Evolutionary conservation across 2,113 vertebrate species (phyloP), one percentile per base, ranked within the genome.

Genomic region (Megaleporinus macrocephalus): DNA sequence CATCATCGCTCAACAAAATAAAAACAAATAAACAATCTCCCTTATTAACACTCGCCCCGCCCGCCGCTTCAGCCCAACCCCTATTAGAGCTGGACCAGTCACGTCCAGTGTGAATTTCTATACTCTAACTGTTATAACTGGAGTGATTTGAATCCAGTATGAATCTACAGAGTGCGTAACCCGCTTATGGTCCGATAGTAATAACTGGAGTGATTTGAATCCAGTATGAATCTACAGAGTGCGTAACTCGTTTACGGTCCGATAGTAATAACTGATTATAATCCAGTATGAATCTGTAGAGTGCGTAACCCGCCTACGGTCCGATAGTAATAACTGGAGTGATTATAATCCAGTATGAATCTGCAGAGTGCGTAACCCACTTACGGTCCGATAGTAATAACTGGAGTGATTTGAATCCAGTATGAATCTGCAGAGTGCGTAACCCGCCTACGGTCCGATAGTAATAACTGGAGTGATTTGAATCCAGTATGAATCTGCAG

Each of bases 21-120:
- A 76, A 76, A 65, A 66, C 76, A 73, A 51, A 16, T 26, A 62
- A 4, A 29, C 51, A 59, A 49, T 78, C 79, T 85, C 83, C 83
- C 73, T 72, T 77, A 77, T 84, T 11, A 81, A 55, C 70, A 80
- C 59, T n/a, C 66, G 20, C 55, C 27, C 53, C 62, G 73, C 65
- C 51, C 47, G 59, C 65, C 59, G 10, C 63, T 2, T 53, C 16
- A 24, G 24, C 20, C 47, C 15, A 57, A 72, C 0, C 22, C 55
- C 20, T 7, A 9, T 22, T 51, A 65, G 71, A 74, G 79, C 79
- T 74, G 71, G 59, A 75, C 66, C 55, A 66, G 20, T 81, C 47
- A 75, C 59, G 55, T 36, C 36, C 71, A 59, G 71, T 61, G 49
- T 66, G 57, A n/a, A n/a, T 55, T 74, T 74, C 65, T 24, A 6